Conservation (phyloP, 2,888 invertebrate species). For the Xylota sylvarum region DNA sequence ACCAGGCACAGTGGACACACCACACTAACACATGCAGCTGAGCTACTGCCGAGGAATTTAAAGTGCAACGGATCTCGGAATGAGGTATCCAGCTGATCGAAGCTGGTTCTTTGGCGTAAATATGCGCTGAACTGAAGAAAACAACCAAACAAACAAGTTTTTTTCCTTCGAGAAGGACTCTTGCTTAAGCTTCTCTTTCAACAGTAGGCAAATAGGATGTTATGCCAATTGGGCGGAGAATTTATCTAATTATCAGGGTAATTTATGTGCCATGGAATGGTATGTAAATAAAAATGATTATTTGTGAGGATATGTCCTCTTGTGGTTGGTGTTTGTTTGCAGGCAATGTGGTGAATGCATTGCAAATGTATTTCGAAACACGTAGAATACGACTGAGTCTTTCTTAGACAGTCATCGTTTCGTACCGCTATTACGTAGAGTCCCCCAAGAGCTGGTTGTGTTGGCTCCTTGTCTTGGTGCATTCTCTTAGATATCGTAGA, state of each 20-base stretch:
- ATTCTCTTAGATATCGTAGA: too few relatives aligned
- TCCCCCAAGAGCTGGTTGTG: too few relatives aligned
- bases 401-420: too few relatives aligned
- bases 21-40: background rate
- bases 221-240: conserved; percentile 54
- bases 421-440: too few relatives aligned
- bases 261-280: conserved; percentile 57
- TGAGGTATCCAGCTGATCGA: conserved; percentile 75
- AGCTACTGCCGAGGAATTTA: conserved; percentile 61
- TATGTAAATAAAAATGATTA: conserved; percentile 67
- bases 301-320: conserved; percentile 51
- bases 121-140: conserved; percentile 9
- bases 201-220: conserved; percentile 55
- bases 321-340: too few relatives aligned
- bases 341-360: too few relatives aligned
- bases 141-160: conserved; percentile 21
- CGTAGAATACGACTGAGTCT: too few relatives aligned
- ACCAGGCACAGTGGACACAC: conserved; percentile 18
- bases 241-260: conserved; percentile 68
- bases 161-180: conserved; percentile 43
- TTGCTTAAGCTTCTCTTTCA: conserved; percentile 45
- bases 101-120: conserved; percentile 61
- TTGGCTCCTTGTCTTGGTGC: too few relatives aligned
- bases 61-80: conserved; percentile 71
- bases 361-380: too few relatives aligned